These are phyloP conservation scores for Clinocottus analis DNA, from an alignment of 2,113 vertebrate species.

Conservation along the genomic window DNA sequence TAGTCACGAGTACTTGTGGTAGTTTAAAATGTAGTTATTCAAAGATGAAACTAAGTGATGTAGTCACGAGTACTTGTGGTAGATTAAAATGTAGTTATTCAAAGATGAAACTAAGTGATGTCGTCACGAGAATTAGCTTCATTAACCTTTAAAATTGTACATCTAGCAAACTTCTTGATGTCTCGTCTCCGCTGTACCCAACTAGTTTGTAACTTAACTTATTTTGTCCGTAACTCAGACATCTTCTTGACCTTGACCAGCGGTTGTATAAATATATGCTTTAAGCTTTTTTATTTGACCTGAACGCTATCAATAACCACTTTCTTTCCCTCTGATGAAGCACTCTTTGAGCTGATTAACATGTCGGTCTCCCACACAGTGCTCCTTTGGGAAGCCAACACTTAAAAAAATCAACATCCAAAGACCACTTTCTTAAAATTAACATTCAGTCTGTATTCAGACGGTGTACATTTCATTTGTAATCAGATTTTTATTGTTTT, in stretches of 20 bases:
- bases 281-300: constrained; percentile 7
- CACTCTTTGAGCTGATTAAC: constrained; percentile 22
- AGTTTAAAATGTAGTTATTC: not conserved
- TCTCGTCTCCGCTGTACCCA: not conserved
- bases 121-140: too few species aligned
- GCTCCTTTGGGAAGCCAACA: not conserved
- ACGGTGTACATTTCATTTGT: not conserved
- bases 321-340: constrained; percentile 23
- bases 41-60: too few species aligned
- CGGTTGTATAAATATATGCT: not conserved
- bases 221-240: too few species aligned
- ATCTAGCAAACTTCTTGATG: not conserved
- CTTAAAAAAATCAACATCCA: constrained; percentile 28
- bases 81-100: not conserved
- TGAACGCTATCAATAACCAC: not conserved
- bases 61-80: not conserved
- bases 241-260: not conserved
- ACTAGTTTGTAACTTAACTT: not conserved
- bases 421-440: not conserved
- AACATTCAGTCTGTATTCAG: not conserved
- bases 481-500: too few species aligned
- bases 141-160: not conserved
- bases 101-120: too few species aligned
- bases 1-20: not conserved
- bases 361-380: constrained; percentile 8